A percentile compares a stretch with the other conserved stretches of the same genome.
Conservation (phyloP, 2,888 invertebrate genomes). For the Caenorhabditis panamensis region DNA sequence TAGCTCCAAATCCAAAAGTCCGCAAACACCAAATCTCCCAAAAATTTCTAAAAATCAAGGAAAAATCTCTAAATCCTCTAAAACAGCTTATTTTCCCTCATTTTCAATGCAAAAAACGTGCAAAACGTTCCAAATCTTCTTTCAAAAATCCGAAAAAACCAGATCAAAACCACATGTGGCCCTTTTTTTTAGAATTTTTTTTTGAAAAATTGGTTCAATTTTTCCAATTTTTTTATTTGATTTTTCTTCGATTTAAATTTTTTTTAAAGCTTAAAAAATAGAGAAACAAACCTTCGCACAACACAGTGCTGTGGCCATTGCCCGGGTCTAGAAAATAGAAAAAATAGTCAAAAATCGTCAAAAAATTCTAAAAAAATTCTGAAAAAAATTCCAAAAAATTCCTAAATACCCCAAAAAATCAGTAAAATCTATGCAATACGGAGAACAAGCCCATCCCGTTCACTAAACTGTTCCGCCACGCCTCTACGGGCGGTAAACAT, state of each 20-base stretch:
- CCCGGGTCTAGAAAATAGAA: slow-evolving; percentile 27
- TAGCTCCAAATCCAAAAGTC: not conserved
- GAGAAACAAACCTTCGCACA: slow-evolving; percentile 37
- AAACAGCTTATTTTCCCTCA: no score
- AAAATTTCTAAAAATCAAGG: not conserved
- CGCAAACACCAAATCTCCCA: not conserved
- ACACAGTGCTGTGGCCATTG: slow-evolving; percentile 41
- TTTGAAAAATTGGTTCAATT: not conserved
- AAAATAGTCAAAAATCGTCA: not conserved
- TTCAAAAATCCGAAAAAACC: not conserved
- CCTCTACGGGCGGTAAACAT: not conserved
- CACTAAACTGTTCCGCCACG: slow-evolving; percentile 43
- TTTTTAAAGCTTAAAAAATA: slow-evolving; percentile 4
- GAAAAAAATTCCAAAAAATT: not conserved
- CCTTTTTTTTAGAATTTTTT: not conserved
- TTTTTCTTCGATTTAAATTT: no score
- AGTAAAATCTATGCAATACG: not conserved
- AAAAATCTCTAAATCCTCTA: no score
- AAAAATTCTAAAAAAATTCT: not conserved
- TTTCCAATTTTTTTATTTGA: no score
- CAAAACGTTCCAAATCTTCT: no score
- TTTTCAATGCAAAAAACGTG: no score
- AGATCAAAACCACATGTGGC: slow-evolving; percentile 38
- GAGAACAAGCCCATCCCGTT: not conserved
- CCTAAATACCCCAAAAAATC: not conserved